Percentiles rank a stretch among this genome's conserved stretches.
Evolutionary conservation across 2,113 vertebrate species (phyloP).

Genomic region (Channa argus): DNA sequence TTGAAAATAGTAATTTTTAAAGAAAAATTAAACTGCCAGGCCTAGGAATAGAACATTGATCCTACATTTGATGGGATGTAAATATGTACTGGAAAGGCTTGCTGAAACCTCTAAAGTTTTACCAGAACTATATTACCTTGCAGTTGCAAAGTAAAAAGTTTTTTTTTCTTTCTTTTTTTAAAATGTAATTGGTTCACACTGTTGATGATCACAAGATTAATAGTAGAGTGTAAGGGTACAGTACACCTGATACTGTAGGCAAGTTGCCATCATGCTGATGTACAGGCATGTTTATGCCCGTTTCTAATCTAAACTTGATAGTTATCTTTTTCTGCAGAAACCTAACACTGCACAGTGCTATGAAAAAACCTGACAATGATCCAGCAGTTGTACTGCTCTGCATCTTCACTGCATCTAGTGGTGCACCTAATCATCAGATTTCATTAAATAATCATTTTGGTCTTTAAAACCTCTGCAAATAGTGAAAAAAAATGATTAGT

Average conservation of each 20-base stretch:
- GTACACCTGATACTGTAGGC: background rate
- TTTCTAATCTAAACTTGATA: constrained; percentile 3
- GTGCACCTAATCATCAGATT: background rate
- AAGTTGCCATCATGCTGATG: background rate
- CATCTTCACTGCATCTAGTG: background rate
- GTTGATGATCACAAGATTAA: background rate
- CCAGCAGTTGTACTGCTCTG: background rate
- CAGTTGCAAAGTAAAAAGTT: too few relatives aligned
- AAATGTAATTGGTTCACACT: background rate
- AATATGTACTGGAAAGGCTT: background rate
- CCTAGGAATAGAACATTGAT: background rate
- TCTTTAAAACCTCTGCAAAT: background rate
- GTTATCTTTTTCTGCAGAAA: too few relatives aligned
- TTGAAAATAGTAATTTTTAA: background rate
- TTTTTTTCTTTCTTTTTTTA: too few relatives aligned
- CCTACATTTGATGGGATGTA: background rate
- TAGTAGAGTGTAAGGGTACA: background rate
- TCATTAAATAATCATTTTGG: background rate
- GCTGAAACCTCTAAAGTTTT: too few relatives aligned
- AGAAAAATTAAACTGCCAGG: too few relatives aligned
- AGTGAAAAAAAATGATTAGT: background rate
- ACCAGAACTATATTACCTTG: too few relatives aligned
- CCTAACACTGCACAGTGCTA: background rate
- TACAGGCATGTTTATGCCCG: background rate
- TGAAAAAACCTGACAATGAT: constrained; percentile 1